Evolutionary conservation across 2,113 vertebrate species (phyloP).

Genomic region (Solea senegalensis): DNA sequence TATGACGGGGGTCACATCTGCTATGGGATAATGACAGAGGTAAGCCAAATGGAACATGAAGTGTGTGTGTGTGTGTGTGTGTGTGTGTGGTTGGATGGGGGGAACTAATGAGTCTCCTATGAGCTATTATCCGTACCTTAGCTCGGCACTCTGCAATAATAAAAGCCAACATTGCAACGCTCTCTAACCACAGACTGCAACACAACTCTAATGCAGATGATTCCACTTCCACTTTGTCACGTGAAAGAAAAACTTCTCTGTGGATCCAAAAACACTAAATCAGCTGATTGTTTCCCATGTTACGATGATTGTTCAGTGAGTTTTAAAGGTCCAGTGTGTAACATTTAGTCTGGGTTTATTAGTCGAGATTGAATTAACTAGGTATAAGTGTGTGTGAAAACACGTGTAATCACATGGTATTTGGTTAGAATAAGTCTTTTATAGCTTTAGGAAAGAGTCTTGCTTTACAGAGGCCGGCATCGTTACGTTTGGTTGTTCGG

Average conservation of each 20-base stretch:
- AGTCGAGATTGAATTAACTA: too few species aligned
- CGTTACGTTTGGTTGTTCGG: too few species aligned
- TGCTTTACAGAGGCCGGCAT: too few species aligned
- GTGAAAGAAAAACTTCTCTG: neutral
- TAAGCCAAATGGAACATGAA: slow-evolving; percentile 77
- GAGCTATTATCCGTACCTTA: slow-evolving; percentile 71
- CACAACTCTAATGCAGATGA: slow-evolving; percentile 38
- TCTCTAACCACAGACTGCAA: slow-evolving; percentile 51
- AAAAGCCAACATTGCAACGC: slow-evolving; percentile 60
- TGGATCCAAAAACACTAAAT: slow-evolving; percentile 8
- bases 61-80: slow-evolving; percentile 34
- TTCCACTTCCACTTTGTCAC: slow-evolving; percentile 10
- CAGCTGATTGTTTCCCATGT: neutral
- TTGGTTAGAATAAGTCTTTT: too few species aligned
- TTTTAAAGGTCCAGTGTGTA: too few species aligned
- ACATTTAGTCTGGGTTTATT: too few species aligned
- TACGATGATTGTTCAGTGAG: too few species aligned
- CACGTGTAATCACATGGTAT: too few species aligned
- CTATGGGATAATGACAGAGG: slow-evolving; percentile 71
- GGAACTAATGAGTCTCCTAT: slow-evolving; percentile 75
- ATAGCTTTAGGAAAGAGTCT: too few species aligned
- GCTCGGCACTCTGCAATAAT: slow-evolving; percentile 60
- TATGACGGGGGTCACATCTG: slow-evolving; percentile 77
- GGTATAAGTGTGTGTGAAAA: too few species aligned
- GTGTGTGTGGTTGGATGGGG: slow-evolving; percentile 16